A percentile compares a stretch with the other conserved stretches of the same genome.
Evolutionary conservation across 2,888 invertebrate species (phyloP).

Genomic region (Leptopterna dolabrata): DNA sequence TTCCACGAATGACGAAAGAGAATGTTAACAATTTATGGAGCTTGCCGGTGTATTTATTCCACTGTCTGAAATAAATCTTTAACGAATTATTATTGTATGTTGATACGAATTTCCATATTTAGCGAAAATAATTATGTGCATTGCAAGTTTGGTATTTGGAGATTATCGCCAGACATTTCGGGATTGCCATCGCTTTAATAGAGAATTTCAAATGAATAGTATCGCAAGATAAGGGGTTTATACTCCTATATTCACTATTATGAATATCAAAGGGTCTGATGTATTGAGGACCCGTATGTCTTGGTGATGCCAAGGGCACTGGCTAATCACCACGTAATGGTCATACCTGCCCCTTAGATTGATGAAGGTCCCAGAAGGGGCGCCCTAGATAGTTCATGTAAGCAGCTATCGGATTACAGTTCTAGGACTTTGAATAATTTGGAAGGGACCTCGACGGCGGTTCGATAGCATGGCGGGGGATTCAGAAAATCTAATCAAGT

Average conservation of each 20-base stretch:
- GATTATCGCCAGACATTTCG: too few relatives aligned
- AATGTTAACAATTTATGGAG: too few relatives aligned
- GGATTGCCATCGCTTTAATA: too few relatives aligned
- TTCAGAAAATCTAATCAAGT: background rate
- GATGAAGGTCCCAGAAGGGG: background rate
- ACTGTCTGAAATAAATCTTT: too few relatives aligned
- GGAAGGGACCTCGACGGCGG: background rate
- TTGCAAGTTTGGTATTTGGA: too few relatives aligned
- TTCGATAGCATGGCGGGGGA: background rate
- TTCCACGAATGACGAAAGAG: too few relatives aligned
- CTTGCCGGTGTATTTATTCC: too few relatives aligned
- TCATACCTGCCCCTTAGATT: background rate
- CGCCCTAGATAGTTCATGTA: background rate
- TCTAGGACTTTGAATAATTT: background rate
- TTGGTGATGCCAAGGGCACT: background rate
- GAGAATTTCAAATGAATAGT: background rate
- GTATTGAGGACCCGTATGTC: background rate
- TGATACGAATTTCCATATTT: too few relatives aligned
- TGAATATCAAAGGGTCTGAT: background rate
- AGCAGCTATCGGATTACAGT: background rate
- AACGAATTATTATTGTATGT: too few relatives aligned
- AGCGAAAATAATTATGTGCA: too few relatives aligned
- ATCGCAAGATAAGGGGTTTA: background rate
- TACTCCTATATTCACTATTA: background rate
- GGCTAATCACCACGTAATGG: background rate